Percentiles rank a stretch among this genome's conserved stretches.
Evolutionary conservation across 1,140 invertebrate species (phyloP).

Genomic region (Papilio machaon): DNA sequence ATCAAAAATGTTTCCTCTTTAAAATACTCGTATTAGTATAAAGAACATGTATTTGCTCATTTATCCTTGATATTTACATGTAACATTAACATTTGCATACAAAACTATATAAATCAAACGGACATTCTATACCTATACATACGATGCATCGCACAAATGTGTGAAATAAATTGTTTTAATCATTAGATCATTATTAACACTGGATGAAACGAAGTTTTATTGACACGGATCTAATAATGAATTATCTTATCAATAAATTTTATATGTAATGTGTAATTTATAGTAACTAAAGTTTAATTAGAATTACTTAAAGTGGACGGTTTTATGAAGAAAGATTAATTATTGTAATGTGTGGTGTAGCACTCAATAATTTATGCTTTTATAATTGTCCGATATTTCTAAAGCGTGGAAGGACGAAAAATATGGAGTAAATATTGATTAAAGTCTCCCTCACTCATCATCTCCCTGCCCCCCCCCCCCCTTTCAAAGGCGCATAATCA

Average conservation of each 20-base stretch:
- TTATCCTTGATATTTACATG: not conserved
- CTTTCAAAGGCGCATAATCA: no score
- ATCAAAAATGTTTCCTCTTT: no score
- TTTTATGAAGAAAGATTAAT: no score
- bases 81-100: not conserved
- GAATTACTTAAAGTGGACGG: no score
- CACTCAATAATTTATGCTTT: no score
- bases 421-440: no score
- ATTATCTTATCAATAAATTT: not conserved
- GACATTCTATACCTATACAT: not conserved
- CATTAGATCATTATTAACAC: not conserved
- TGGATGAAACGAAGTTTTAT: not conserved
- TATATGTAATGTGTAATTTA: not conserved
- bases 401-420: no score
- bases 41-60: not conserved
- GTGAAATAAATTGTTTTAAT: not conserved
- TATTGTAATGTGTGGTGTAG: no score
- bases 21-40: not conserved
- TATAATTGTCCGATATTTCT: no score
- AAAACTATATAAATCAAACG: not conserved
- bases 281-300: not conserved
- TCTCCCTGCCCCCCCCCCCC: no score
- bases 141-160: not conserved
- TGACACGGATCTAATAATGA: not conserved
- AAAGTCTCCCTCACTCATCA: no score